Conservation (phyloP, 1,140 invertebrate species). For the Dendroctonus valens region DNA sequence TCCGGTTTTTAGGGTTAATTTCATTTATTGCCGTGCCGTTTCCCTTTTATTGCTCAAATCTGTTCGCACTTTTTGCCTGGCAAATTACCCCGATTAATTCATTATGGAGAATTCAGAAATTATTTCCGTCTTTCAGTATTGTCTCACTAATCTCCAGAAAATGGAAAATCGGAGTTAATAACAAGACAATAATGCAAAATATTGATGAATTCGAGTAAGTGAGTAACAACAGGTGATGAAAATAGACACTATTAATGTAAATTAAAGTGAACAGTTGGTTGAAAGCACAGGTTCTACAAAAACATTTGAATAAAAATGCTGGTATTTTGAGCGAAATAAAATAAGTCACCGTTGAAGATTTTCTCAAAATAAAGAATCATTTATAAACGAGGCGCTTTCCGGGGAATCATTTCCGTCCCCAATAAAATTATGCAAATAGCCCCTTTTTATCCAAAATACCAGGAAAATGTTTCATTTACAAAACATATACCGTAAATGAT, state of each 20-base stretch:
- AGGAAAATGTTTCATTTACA: slow-evolving; percentile 46
- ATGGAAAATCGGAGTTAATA: too few relatives aligned
- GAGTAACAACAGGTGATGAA: too few relatives aligned
- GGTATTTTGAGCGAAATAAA: not conserved
- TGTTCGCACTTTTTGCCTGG: slow-evolving; percentile 10
- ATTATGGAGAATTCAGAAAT: not conserved
- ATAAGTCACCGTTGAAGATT: slow-evolving; percentile 8
- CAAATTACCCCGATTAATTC: slow-evolving; percentile 5
- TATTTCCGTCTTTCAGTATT: not conserved
- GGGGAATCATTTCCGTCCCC: slow-evolving; percentile 38
- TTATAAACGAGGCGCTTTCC: slow-evolving; percentile 20
- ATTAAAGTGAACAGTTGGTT: too few relatives aligned
- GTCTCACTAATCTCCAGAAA: too few relatives aligned
- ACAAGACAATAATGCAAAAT: too few relatives aligned
- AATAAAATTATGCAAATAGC: slow-evolving; percentile 46
- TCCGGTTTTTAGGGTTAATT: slow-evolving; percentile 29
- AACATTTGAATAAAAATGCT: too few relatives aligned
- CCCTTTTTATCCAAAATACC: slow-evolving; percentile 43
- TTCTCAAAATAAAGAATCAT: slow-evolving; percentile 30
- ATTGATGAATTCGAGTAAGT: too few relatives aligned
- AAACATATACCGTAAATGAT: slow-evolving; percentile 44
- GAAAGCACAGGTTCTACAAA: too few relatives aligned
- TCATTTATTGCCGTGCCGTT: slow-evolving; percentile 24
- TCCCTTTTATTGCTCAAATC: slow-evolving; percentile 18
- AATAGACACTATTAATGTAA: too few relatives aligned